Conservation (phyloP, 2,113 vertebrate genomes). For the Azemiops feae region DNA sequence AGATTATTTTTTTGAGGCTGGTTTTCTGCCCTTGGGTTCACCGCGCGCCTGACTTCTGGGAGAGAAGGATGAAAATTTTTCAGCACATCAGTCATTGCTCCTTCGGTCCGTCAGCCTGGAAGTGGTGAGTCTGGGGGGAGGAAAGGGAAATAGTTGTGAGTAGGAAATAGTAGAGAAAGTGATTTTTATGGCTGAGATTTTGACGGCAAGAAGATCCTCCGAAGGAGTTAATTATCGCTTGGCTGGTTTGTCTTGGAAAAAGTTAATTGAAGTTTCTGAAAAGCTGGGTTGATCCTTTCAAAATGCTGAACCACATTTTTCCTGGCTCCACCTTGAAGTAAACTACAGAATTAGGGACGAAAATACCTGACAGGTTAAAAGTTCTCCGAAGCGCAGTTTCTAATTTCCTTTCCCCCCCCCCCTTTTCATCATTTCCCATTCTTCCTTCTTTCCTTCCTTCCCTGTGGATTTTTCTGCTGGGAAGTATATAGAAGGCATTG, state of each 20-base stretch:
- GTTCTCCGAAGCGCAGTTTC: background rate
- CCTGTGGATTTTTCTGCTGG: background rate
- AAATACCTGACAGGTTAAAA: background rate
- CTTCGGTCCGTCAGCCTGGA: background rate
- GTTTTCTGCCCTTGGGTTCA: background rate
- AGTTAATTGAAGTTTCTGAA: background rate
- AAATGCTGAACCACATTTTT: background rate
- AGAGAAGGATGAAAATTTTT: slow-evolving; percentile 44
- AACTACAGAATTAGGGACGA: background rate
- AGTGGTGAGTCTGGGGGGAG: slow-evolving; percentile 58
- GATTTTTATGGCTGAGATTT: background rate
- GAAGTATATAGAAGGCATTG: background rate
- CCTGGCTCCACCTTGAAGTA: background rate
- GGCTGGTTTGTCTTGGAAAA: background rate
- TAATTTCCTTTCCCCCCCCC: background rate
- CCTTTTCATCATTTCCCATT: background rate
- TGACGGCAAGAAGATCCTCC: background rate
- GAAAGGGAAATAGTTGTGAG: accelerated
- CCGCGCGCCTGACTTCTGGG: background rate
- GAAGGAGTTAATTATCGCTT: background rate
- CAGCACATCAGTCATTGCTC: slow-evolving; percentile 17
- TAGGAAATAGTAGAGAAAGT: background rate
- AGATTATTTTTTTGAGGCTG: slow-evolving; percentile 11
- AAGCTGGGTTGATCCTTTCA: background rate
- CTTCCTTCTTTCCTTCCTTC: background rate